Conservation (phyloP, 2,113 vertebrate genomes). For the Hirundichthys speculiger region DNA sequence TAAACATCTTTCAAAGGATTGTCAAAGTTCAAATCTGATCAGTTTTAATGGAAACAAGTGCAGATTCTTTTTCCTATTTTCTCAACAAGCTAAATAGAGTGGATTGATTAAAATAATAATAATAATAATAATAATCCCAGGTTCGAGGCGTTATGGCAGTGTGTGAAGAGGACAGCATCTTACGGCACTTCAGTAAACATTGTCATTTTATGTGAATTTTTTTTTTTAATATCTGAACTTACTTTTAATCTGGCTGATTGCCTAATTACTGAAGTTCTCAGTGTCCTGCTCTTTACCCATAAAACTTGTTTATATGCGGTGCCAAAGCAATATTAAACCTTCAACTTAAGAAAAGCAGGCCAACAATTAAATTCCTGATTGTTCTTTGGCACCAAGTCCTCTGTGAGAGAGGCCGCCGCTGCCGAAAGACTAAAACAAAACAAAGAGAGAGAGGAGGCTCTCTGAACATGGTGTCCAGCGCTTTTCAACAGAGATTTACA, state of each 20-base stretch:
- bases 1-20: not conserved
- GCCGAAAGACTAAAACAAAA: conserved; percentile 20
- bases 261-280: no score
- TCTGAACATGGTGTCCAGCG: conserved; percentile 20
- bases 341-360: conserved; percentile 4
- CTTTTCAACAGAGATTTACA: conserved; percentile 13
- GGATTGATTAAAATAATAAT: no score
- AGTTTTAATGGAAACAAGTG: not conserved
- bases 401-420: not conserved
- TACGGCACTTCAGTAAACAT: conserved; percentile 3
- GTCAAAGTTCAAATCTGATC: not conserved
- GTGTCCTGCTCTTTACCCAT: no score
- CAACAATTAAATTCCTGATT: conserved; percentile 11
- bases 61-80: not conserved
- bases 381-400: conserved; percentile 45
- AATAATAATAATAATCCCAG: no score
- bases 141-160: conserved; percentile 5
- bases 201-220: no score
- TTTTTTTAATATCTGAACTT: not conserved
- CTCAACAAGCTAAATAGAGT: not conserved
- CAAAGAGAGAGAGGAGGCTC: not conserved
- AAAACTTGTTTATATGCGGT: not conserved
- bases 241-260: no score
- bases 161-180: not conserved
- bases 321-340: not conserved